These are phyloP conservation scores for Lycocorax pyrrhopterus DNA, from an alignment of 2,113 vertebrate species.

Conservation along the genomic window DNA sequence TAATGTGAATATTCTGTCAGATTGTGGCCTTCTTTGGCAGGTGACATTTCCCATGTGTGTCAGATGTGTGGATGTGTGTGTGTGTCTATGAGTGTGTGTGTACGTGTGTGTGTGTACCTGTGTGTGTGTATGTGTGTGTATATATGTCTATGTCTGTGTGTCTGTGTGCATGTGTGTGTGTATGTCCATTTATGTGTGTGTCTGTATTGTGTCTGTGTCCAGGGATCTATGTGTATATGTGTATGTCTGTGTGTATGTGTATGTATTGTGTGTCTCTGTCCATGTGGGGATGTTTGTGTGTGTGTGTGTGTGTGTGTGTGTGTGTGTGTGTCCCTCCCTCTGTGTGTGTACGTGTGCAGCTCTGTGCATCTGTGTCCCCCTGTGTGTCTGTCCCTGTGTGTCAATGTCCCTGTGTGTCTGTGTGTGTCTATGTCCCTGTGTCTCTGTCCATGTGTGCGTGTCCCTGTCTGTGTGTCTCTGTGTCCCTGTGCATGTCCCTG, in stretches of 20 bases:
- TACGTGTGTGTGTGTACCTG: rapidly evolving
- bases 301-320: not conserved
- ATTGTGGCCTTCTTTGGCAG: not conserved
- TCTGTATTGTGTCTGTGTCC: no score
- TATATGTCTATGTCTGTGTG: not conserved
- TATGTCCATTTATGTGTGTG: not conserved
- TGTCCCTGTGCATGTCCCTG: no score
- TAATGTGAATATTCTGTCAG: not conserved
- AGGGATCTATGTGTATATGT: not conserved
- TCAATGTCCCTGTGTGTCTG: not conserved
- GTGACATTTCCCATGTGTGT: not conserved
- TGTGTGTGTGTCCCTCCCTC: not conserved
- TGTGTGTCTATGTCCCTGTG: not conserved
- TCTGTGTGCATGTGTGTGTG: not conserved
- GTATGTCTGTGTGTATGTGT: no score
- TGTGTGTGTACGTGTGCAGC: not conserved
- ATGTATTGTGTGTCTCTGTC: no score
- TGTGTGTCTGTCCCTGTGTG: not conserved
- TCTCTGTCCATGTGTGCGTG: not conserved
- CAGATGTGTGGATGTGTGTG: not conserved
- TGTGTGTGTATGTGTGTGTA: not conserved
- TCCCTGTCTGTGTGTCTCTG: rapidly evolving
- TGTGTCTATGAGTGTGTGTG: not conserved
- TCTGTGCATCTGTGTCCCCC: not conserved
- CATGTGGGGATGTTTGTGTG: not conserved